phyloP scores from a whole-genome alignment of 1,140 invertebrate genomes.

The Himalopsyche phryganea region DNA sequence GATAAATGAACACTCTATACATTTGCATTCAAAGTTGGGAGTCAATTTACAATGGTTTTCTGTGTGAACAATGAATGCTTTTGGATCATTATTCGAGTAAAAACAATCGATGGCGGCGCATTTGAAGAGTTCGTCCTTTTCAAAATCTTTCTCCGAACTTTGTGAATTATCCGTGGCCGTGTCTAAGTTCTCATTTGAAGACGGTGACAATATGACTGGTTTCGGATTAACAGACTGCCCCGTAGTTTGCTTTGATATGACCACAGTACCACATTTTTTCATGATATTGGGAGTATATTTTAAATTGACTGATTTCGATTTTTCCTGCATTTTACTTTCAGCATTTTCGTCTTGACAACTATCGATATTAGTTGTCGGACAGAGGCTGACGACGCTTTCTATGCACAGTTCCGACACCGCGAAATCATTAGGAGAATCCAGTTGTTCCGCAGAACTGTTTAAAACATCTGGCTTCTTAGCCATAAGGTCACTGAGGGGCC shows the following conservation, averaged over 20 bases:
- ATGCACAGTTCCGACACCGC: constrained; percentile 13
- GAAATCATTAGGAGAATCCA: neutral
- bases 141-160: too few relatives aligned
- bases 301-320: neutral
- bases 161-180: too few relatives aligned
- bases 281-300: neutral
- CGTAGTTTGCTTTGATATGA: neutral
- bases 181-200: too few relatives aligned
- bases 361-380: constrained; percentile 1
- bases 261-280: neutral
- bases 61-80: too few relatives aligned
- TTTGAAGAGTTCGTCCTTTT: too few relatives aligned
- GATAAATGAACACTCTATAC: too few relatives aligned
- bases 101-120: too few relatives aligned
- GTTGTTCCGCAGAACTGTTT: neutral
- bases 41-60: too few relatives aligned
- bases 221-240: neutral
- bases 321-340: neutral
- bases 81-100: too few relatives aligned
- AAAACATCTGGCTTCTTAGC: neutral
- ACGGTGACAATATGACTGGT: too few relatives aligned
- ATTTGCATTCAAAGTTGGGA: too few relatives aligned
- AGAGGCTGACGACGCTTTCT: constrained; percentile 25
- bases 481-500: constrained; percentile 12
- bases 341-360: neutral